Conservation (phyloP, 2,888 invertebrate genomes). For the Hyposoter didymator region DNA sequence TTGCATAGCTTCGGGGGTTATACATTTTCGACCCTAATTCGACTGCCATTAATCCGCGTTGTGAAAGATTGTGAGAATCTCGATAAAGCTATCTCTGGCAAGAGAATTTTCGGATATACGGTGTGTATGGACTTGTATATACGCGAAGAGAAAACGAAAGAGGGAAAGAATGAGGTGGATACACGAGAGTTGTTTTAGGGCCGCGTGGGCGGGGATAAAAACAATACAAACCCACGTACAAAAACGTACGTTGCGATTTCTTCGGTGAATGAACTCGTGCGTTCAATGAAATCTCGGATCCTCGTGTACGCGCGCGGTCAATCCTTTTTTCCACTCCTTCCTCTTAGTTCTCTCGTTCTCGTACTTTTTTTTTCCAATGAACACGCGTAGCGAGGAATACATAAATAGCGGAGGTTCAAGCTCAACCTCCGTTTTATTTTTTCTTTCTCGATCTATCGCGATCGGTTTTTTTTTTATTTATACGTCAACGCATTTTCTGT, state of each 20-base stretch:
- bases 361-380: slow-evolving; percentile 29
- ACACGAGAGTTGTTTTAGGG: slow-evolving; percentile 24
- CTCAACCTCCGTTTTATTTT: slow-evolving; percentile 12
- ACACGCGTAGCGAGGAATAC: slow-evolving; percentile 53
- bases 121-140: not conserved
- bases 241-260: slow-evolving; percentile 2
- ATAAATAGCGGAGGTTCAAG: slow-evolving; percentile 32
- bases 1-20: slow-evolving; percentile 49
- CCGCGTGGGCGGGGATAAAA: not conserved
- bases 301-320: slow-evolving; percentile 45
- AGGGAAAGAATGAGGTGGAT: not conserved
- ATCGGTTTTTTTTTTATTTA: not conserved
- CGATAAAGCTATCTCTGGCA: slow-evolving; percentile 26
- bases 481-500: slow-evolving; percentile 8
- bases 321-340: slow-evolving; percentile 7
- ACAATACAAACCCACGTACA: slow-evolving; percentile 5
- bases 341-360: not conserved
- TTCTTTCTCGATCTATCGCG: slow-evolving; percentile 13
- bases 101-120: not conserved
- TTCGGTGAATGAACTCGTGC: slow-evolving; percentile 57
- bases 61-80: slow-evolving; percentile 42
- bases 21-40: slow-evolving; percentile 59
- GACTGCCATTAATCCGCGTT: slow-evolving; percentile 49
- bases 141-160: not conserved
- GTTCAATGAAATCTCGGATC: slow-evolving; percentile 57